phyloP scores from a whole-genome alignment of 1,140 invertebrate species.

The Uloborus diversus region DNA sequence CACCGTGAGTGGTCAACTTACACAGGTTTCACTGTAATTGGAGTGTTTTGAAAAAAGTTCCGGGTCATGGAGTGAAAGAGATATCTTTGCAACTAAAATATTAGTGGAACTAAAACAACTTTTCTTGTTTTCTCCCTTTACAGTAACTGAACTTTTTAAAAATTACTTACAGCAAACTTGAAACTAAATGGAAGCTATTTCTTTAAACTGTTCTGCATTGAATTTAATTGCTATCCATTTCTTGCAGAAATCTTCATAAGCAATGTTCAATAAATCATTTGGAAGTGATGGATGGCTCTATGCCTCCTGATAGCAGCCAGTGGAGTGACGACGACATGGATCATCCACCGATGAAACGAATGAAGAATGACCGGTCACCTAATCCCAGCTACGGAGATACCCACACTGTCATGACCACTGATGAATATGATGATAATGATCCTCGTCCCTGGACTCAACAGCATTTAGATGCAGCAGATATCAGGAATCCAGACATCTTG shows the following conservation, averaged over 20 bases:
- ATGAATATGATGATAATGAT: slow-evolving; percentile 87
- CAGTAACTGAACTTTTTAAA: no score
- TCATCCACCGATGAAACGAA: slow-evolving; percentile 84
- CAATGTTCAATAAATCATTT: slow-evolving; percentile 33
- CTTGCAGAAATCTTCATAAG: slow-evolving; percentile 45
- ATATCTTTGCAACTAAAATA: no score
- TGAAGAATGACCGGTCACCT: slow-evolving; percentile 64
- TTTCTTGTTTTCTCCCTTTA: no score
- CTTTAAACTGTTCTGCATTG: no score
- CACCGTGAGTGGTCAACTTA: no score
- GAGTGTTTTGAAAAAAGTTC: no score
- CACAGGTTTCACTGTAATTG: no score
- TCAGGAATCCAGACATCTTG: slow-evolving; percentile 72
- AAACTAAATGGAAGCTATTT: no score
- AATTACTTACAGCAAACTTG: no score
- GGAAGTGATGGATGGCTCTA: slow-evolving; percentile 66
- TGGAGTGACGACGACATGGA: slow-evolving; percentile 93
- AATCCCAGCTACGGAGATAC: slow-evolving; percentile 71
- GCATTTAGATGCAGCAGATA: slow-evolving; percentile 89
- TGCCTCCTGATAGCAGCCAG: slow-evolving; percentile 62
- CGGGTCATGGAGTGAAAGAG: no score
- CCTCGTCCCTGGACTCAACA: slow-evolving; percentile 90
- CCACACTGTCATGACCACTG: slow-evolving; percentile 79
- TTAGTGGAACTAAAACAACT: no score
- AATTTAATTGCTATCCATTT: not conserved